Base-by-base conservation (phyloP, 2,113 vertebrate species). In the Sialia sialis region DNA sequence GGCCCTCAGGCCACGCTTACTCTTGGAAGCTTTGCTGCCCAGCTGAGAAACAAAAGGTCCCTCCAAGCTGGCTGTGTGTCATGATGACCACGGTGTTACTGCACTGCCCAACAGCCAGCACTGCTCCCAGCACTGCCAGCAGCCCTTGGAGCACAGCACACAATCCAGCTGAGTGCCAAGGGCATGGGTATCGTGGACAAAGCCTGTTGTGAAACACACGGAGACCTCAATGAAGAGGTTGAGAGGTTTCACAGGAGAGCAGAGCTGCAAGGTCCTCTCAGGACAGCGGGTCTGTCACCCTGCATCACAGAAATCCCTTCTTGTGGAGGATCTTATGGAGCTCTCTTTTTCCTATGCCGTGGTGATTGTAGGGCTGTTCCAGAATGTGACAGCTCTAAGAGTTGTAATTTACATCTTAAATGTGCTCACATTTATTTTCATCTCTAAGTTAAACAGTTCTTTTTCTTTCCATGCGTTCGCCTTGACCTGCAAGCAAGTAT, bases 51-150 rank as follows among this genome's bases (percentile, higher is more conserved):
- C 6, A 4, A 30, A n/a, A n/a, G 7, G n/a, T 86, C 3, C 46
- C 30, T 51, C 27, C 4, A 18, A 43, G 72, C 52, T 27, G 55
- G 1, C 11, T 10, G 41, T 23, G n/a, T 34, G 60, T 19, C 46
- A 3, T 0, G 29, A 4, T 48, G 32, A 4, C 23, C 0, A 0
- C 4, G 4, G 60, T 30, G 2, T 36, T 12, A 6, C 74, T 7
- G 20, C 34, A 2, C 27, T 43, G 63, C 39, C n/a, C 79, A 9
- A 2, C 19, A 39, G 64, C 20, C 5, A 7, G 72, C 55, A 3
- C 64, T 48, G 69, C 81, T 93, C 34, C 41, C 36, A 21, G 77
- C 25, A 2, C 62, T 43, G 73, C 75, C 51, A n/a, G 29, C 34
- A 54, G 73, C 29, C 77, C 55, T 27, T 19, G 72, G 59, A 63